These are phyloP conservation scores for Liposcelis brunnea DNA, from an alignment of 2,888 invertebrate genomes.

Conservation along the genomic window DNA sequence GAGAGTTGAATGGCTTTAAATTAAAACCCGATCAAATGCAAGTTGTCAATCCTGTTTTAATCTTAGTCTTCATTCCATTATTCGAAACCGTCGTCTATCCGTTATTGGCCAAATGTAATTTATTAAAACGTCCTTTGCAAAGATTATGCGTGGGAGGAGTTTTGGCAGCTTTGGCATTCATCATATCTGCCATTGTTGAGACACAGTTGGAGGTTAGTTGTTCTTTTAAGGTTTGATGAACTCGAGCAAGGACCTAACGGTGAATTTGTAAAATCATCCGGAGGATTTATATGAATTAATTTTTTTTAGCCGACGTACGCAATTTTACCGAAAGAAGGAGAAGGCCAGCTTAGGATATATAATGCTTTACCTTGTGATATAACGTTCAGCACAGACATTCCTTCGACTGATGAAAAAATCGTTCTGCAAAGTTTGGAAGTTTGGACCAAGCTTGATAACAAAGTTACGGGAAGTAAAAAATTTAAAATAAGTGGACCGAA, in stretches of 20 bases:
- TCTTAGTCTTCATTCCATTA: constrained; percentile 69
- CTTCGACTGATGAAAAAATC: constrained; percentile 20
- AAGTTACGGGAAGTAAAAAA: too few species aligned
- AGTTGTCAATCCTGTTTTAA: constrained; percentile 74
- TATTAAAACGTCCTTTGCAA: constrained; percentile 62
- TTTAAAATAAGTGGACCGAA: too few species aligned
- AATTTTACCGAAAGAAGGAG: constrained; percentile 16
- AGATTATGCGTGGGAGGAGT: constrained; percentile 77
- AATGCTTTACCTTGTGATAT: constrained; percentile 17
- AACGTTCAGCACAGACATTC: constrained; percentile 11
- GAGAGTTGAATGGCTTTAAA: constrained; percentile 50
- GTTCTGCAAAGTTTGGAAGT: constrained; percentile 24
- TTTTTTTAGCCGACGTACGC: constrained; percentile 18
- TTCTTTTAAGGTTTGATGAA: not conserved
- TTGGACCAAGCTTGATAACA: too few species aligned
- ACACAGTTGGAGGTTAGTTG: constrained; percentile 25
- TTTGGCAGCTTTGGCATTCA: constrained; percentile 67
- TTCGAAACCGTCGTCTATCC: constrained; percentile 72
- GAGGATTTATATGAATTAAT: constrained; percentile 17
- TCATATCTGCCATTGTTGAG: constrained; percentile 56
- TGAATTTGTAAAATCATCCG: constrained; percentile 30
- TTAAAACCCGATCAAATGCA: constrained; percentile 92
- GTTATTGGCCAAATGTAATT: constrained; percentile 43
- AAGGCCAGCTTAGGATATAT: constrained; percentile 19
- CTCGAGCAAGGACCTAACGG: too few species aligned